Evolutionary conservation across 2,888 invertebrate species (phyloP).

Genomic region (Volucella inflata): DNA sequence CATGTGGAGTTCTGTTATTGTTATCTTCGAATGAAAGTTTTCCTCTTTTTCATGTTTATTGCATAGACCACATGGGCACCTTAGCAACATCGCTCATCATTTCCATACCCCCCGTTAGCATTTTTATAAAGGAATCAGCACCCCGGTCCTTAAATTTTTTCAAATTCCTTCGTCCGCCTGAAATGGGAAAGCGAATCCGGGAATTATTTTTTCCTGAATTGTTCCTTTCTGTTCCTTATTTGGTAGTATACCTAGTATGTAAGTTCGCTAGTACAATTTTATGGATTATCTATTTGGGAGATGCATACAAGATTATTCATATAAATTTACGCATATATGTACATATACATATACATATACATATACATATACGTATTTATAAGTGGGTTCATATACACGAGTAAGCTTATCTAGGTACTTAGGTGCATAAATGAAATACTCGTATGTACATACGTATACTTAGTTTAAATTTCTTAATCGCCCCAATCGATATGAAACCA

Average conservation of each 20-base stretch:
- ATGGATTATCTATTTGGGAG: conserved; percentile 61
- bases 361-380: too few relatives aligned
- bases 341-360: too few relatives aligned
- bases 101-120: conserved; percentile 42
- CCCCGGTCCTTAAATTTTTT: conserved; percentile 53
- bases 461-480: too few relatives aligned
- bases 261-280: conserved; percentile 20
- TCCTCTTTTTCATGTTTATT: conserved; percentile 51
- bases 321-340: conserved; percentile 5
- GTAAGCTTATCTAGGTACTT: too few relatives aligned
- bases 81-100: conserved; percentile 24
- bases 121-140: conserved; percentile 59
- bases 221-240: conserved; percentile 40
- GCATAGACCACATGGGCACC: conserved; percentile 65
- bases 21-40: conserved; percentile 21
- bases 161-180: conserved; percentile 53
- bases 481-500: too few relatives aligned
- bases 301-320: conserved; percentile 45
- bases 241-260: background rate
- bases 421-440: too few relatives aligned
- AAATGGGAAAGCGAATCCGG: conserved; percentile 55
- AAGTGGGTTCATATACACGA: too few relatives aligned
- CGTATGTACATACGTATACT: too few relatives aligned
- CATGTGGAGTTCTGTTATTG: conserved; percentile 40
- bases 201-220: conserved; percentile 52